phyloP scores from a whole-genome alignment of 2,113 vertebrate species.

The Phaetusa simplex region DNA sequence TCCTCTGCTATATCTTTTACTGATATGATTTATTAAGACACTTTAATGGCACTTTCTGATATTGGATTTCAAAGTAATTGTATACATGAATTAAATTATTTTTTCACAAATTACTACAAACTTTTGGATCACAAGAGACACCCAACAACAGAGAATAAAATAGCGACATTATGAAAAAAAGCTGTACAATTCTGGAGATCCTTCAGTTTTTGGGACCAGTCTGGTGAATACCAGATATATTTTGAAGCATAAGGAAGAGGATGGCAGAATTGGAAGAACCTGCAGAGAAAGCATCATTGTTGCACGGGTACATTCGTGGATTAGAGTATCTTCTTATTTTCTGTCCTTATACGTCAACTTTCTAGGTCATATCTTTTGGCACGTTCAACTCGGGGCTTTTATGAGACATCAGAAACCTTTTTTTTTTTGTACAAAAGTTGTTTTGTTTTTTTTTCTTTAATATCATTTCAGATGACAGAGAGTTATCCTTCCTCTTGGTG shows the following conservation, averaged over 20 bases:
- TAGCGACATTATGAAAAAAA: neutral
- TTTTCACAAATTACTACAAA: neutral
- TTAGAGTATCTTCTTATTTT: neutral
- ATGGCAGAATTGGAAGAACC: fast-evolving
- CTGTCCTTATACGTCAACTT: neutral
- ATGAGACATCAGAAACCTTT: neutral
- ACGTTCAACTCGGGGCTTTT: neutral
- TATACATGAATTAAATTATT: neutral
- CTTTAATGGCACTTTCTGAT: neutral
- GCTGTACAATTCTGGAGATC: neutral
- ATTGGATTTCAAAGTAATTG: neutral
- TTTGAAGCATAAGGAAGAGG: neutral
- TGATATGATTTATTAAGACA: neutral
- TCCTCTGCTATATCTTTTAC: neutral
- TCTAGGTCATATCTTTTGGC: neutral
- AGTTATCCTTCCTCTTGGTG: neutral
- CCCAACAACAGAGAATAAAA: neutral
- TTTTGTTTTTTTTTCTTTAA: neutral
- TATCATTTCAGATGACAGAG: neutral
- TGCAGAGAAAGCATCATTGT: neutral
- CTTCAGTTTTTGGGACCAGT: neutral
- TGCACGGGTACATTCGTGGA: fast-evolving
- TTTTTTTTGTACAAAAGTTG: neutral
- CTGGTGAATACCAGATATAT: neutral
- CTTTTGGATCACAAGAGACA: neutral